Percentiles rank a stretch among this genome's conserved stretches.
phyloP scores from a whole-genome alignment of 2,113 vertebrate genomes.

The Anthoscopus minutus region DNA sequence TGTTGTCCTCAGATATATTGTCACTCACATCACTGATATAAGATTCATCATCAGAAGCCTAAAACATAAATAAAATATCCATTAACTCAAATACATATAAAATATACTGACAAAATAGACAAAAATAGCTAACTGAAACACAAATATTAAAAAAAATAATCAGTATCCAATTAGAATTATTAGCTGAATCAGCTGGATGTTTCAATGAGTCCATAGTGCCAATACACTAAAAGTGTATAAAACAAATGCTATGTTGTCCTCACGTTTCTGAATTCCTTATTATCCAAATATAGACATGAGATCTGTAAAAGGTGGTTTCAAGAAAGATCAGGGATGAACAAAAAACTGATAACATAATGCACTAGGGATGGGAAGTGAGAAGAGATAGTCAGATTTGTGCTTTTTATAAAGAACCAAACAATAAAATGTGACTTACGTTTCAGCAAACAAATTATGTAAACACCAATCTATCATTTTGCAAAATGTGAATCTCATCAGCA shows the following conservation, averaged over 20 bases:
- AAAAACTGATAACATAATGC: not conserved
- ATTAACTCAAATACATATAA: not conserved
- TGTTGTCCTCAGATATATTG: slow-evolving; percentile 99
- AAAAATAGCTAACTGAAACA: not conserved
- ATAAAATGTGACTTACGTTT: not conserved
- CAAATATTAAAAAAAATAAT: not conserved
- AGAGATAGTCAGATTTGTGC: not conserved
- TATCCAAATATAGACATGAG: not conserved
- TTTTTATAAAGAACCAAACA: not conserved
- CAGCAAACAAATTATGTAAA: not conserved
- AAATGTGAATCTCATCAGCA: not conserved
- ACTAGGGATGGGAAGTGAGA: not conserved
- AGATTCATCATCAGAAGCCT: slow-evolving; percentile 98
- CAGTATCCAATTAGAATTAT: not conserved
- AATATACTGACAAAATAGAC: not conserved
- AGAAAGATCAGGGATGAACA: not conserved
- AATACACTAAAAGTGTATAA: not conserved
- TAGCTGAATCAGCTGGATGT: not conserved
- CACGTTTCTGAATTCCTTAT: not conserved
- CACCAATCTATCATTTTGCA: not conserved
- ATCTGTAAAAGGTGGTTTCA: not conserved
- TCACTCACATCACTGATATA: slow-evolving; percentile 99
- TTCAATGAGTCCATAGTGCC: not conserved
- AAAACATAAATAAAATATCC: slow-evolving; percentile 14
- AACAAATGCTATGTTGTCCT: not conserved